A percentile compares a stretch with the other conserved stretches of the same genome.
phyloP scores from a whole-genome alignment of 1,140 invertebrate genomes.

The Zaprionus ornatus region DNA sequence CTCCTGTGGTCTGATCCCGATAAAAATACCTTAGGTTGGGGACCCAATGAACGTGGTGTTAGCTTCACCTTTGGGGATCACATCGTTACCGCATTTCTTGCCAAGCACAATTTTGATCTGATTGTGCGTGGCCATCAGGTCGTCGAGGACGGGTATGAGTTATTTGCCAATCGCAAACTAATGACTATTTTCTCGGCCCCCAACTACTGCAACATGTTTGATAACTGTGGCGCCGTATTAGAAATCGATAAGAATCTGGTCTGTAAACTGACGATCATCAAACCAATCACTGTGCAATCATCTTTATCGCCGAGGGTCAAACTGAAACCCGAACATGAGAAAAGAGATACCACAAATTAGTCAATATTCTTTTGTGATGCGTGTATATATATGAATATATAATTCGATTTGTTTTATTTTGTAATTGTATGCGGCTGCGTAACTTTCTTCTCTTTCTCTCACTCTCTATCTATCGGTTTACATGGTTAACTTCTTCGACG shows the following conservation, averaged over 20 bases:
- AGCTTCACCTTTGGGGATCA: conserved; percentile 11
- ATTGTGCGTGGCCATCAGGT: conserved; percentile 40
- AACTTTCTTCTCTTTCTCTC: conserved; percentile 9
- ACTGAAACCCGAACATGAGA: background rate
- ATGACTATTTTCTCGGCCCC: conserved; percentile 39
- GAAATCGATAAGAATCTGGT: background rate
- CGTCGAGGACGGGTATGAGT: conserved; percentile 37
- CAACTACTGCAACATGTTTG: conserved; percentile 39
- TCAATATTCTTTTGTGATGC: background rate
- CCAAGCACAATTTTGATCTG: background rate
- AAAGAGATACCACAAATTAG: background rate
- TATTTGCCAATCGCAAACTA: conserved; percentile 22
- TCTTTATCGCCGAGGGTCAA: background rate
- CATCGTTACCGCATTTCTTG: conserved; percentile 9
- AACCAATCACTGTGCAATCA: background rate
- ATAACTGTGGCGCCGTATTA: conserved; percentile 22
- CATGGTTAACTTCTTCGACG: background rate
- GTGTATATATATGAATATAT: conserved; percentile 34
- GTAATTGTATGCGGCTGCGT: conserved; percentile 39
- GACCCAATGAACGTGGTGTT: conserved; percentile 20
- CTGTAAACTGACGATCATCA: conserved; percentile 20
- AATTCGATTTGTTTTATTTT: conserved; percentile 50
- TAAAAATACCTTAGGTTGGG: conserved; percentile 4
- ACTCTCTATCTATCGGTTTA: background rate
- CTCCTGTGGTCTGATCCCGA: conserved; percentile 40